Conservation (phyloP, 1,140 invertebrate species). For the honey bee (Apis mellifera) region DNA sequence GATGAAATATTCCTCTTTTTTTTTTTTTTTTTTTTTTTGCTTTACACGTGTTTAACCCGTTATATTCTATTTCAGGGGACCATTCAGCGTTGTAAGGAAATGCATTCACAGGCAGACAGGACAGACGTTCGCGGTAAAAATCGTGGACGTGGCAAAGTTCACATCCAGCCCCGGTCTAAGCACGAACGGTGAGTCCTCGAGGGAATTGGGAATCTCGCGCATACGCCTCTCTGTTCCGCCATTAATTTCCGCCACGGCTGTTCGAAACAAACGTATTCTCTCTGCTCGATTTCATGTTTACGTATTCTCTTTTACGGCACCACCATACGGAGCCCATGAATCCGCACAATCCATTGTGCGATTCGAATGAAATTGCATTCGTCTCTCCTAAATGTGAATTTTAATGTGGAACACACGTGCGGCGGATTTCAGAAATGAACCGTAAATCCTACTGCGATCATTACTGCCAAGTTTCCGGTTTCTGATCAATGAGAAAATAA, state of each 20-base stretch:
- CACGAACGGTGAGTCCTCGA: slow-evolving; percentile 90
- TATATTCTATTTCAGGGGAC: slow-evolving; percentile 89
- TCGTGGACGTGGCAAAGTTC: slow-evolving; percentile 98
- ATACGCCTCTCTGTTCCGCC: neutral
- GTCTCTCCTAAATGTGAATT: slow-evolving; percentile 6
- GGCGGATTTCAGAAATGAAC: neutral
- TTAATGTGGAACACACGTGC: slow-evolving; percentile 27
- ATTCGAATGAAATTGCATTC: slow-evolving; percentile 51
- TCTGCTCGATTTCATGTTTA: slow-evolving; percentile 3
- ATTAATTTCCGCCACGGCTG: slow-evolving; percentile 52
- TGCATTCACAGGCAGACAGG: slow-evolving; percentile 97
- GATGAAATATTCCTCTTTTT: too few species aligned
- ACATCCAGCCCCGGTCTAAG: slow-evolving; percentile 97
- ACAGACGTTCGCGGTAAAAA: slow-evolving; percentile 99
- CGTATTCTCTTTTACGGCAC: slow-evolving; percentile 27
- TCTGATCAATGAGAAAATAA: neutral
- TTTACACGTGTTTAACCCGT: slow-evolving; percentile 38
- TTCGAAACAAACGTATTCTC: slow-evolving; percentile 46
- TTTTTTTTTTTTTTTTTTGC: neutral
- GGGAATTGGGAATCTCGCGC: neutral
- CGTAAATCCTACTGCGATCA: neutral
- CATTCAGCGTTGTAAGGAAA: slow-evolving; percentile 97
- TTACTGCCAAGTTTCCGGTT: neutral
- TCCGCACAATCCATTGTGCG: slow-evolving; percentile 43
- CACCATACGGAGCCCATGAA: slow-evolving; percentile 17